Evolutionary conservation across 2,888 invertebrate genomes (phyloP), one percentile per base, ranked within the genome.

Genomic region (Hydropsyche betteni): DNA sequence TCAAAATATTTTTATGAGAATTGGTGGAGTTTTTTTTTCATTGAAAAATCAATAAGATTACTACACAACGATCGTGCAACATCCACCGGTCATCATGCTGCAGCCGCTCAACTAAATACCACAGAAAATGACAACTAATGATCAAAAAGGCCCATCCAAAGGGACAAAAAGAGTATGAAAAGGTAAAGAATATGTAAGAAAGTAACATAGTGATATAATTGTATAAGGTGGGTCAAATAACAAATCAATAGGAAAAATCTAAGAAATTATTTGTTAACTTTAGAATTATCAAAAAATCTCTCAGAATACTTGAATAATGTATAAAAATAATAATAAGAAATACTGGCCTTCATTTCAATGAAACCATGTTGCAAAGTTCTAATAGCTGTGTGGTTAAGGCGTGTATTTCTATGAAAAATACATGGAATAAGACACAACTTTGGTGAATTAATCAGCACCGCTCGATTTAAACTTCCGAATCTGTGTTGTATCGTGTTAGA

Each of bases 81-180:
- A 84, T 81, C 81, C 82, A 84, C 81, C 84, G 84, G 84, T 64
- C 84, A 84, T 81, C 80, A 85, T 85, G 85, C 85, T 84, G 81
- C 84, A 83, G 84, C 84, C 79, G 78, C 83, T 72, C 74, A 79
- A 79, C 73, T 74, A 84, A 83, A 84, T 82, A 83, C 82, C 81
- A 81, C 80, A 82, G 82, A 82, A 81, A 80, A 81, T 72, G 72
- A 24, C 34, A 72, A 55, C 81, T 82, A 81, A 81, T 80, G 81
- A 81, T 80, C 79, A 80, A 80, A 78, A 80, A 80, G 79, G 73
- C 76, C 76, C 76, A 78, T 80, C 76, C 78, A 77, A 76, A 76
- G 79, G 80, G 80, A 78, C 76, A 76, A 80, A 77, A 76, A 79
- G 69, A 75, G 69, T 68, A 79, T 74, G 76, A 75, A 76, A 69